Conservation (phyloP, 2,888 invertebrate genomes). For the Ptilodon capucinus region DNA sequence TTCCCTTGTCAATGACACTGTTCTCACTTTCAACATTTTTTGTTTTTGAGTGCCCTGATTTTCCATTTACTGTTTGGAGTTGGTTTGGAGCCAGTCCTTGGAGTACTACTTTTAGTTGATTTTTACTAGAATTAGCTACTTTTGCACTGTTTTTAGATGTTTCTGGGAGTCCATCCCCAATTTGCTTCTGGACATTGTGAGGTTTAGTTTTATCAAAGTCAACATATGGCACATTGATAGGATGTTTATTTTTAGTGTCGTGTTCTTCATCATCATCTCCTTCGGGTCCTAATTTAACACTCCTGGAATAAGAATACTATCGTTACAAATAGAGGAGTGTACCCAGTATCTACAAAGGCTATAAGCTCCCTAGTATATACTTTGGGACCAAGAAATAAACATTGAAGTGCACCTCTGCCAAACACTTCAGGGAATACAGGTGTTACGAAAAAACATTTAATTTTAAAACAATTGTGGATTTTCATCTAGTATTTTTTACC, state of each 20-base stretch:
- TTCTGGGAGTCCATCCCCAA: slow-evolving; percentile 46
- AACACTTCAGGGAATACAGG: too few species aligned
- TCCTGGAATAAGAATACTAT: slow-evolving; percentile 40
- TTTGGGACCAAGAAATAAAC: too few species aligned
- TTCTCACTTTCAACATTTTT: slow-evolving; percentile 42
- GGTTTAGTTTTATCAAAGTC: slow-evolving; percentile 75
- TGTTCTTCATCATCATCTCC: slow-evolving; percentile 56
- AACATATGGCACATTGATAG: slow-evolving; percentile 61
- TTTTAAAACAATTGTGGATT: neutral
- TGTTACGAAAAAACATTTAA: too few species aligned
- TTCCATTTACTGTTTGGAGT: slow-evolving; percentile 32
- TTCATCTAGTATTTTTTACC: slow-evolving; percentile 42
- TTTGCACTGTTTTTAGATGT: slow-evolving; percentile 34
- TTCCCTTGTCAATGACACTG: slow-evolving; percentile 43
- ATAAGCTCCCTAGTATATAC: too few species aligned
- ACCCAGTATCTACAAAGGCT: too few species aligned
- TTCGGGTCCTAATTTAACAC: slow-evolving; percentile 50
- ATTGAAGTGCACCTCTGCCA: too few species aligned
- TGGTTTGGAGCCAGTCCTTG: slow-evolving; percentile 14
- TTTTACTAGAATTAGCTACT: slow-evolving; percentile 24
- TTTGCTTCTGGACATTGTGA: slow-evolving; percentile 43
- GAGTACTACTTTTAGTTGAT: slow-evolving; percentile 24
- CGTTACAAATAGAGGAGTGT: too few species aligned
- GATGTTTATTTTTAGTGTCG: slow-evolving; percentile 40
- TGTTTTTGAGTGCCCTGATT: slow-evolving; percentile 33